Evolutionary conservation across 2,113 vertebrate genomes (phyloP).

Genomic region (Irena cyanogastra): DNA sequence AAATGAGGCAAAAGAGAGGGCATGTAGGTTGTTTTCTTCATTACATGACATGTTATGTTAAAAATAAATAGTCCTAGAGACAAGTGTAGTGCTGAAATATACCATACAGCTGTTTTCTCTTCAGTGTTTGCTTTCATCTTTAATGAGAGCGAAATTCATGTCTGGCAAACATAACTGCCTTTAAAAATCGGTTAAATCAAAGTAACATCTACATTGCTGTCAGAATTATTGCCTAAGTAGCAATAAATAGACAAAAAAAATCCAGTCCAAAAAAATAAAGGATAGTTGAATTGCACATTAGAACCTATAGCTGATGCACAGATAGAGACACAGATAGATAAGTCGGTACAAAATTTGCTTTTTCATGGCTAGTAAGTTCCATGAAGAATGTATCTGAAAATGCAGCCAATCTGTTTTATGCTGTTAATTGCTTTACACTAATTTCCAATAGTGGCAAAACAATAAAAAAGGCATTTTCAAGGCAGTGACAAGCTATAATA

Average conservation of each 20-base stretch:
- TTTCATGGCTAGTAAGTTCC: neutral
- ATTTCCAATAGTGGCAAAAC: constrained; percentile 4
- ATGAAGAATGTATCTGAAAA: neutral
- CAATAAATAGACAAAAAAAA: neutral
- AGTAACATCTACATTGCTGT: constrained; percentile 6
- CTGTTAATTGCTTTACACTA: constrained; percentile 23
- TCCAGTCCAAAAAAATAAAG: neutral
- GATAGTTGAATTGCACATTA: neutral
- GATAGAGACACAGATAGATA: neutral
- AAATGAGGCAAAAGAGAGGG: neutral
- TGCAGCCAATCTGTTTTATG: neutral
- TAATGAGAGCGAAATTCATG: neutral
- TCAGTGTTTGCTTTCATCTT: constrained; percentile 30
- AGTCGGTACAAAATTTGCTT: neutral
- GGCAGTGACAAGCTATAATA: neutral
- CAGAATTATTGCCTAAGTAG: constrained; percentile 4
- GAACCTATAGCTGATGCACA: neutral
- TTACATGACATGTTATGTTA: neutral
- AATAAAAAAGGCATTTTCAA: constrained; percentile 14
- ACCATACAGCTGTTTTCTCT: constrained; percentile 7
- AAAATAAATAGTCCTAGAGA: constrained; percentile 7
- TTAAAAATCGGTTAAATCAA: constrained; percentile 43
- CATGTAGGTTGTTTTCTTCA: neutral
- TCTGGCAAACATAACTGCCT: constrained; percentile 29
- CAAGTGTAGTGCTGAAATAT: neutral